A percentile compares a stretch with the other conserved stretches of the same genome.
phyloP scores from a whole-genome alignment of 2,113 vertebrate genomes.

The Bubalus kerabau region DNA sequence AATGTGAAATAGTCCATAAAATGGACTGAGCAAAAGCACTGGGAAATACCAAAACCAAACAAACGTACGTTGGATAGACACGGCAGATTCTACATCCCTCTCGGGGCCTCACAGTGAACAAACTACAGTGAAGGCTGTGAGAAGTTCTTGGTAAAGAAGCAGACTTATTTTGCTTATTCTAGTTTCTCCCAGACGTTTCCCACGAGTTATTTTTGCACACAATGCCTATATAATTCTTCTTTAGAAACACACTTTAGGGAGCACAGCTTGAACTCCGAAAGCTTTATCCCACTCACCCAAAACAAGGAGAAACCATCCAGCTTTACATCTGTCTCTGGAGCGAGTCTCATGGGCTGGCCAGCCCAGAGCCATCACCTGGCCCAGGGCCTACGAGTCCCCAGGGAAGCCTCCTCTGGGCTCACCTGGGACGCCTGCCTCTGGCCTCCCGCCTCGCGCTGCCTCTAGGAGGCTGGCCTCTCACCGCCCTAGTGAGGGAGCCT shows the following conservation, averaged over 20 bases:
- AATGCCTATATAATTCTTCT: neutral
- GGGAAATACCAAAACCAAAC: neutral
- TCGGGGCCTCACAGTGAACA: neutral
- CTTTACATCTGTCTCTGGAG: neutral
- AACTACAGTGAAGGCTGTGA: neutral
- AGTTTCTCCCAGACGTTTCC: neutral
- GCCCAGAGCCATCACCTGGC: neutral
- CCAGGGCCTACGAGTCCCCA: neutral
- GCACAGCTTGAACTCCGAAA: neutral
- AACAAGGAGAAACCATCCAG: neutral
- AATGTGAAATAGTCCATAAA: neutral
- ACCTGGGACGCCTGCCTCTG: neutral
- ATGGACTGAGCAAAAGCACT: fast-evolving
- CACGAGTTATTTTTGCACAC: neutral
- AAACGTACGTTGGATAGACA: neutral
- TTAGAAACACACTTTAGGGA: neutral
- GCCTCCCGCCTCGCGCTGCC: fast-evolving
- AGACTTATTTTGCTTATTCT: neutral
- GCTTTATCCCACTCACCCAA: neutral
- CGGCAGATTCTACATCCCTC: neutral
- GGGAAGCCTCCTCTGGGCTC: neutral
- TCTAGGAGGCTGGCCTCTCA: neutral
- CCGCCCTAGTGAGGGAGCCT: neutral
- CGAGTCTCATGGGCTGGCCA: neutral
- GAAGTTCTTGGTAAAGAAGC: neutral